Evolutionary conservation across 2,113 vertebrate species (phyloP).

Genomic region (Sorex fumeus): DNA sequence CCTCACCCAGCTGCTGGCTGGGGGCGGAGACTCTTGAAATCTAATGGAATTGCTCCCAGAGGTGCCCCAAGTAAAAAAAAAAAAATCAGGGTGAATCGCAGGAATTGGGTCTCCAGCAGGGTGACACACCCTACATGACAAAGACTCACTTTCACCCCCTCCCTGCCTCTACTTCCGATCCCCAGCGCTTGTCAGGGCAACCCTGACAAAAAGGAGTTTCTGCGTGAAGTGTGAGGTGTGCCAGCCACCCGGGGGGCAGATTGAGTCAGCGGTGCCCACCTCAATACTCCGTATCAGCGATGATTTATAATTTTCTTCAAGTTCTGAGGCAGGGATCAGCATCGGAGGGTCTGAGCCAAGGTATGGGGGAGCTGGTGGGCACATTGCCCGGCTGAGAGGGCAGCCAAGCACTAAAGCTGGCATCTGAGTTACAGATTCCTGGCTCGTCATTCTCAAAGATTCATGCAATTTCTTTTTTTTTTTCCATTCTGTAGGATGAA

Average conservation of each 20-base stretch:
- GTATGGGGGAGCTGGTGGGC: neutral
- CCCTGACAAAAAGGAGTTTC: slow-evolving; percentile 51
- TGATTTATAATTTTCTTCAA: slow-evolving; percentile 40
- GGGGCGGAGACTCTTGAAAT: neutral
- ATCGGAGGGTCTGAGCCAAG: too few relatives aligned
- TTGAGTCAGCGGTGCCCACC: slow-evolving; percentile 60
- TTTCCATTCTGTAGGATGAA: neutral
- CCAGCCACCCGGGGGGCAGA: slow-evolving; percentile 8
- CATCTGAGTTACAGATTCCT: slow-evolving; percentile 11
- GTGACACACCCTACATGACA: slow-evolving; percentile 78
- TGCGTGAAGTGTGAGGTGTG: slow-evolving; percentile 76
- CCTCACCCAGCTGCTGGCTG: slow-evolving; percentile 41
- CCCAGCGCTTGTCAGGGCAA: slow-evolving; percentile 75
- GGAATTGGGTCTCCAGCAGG: slow-evolving; percentile 50
- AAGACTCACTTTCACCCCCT: slow-evolving; percentile 62
- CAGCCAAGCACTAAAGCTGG: neutral
- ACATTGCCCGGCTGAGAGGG: neutral
- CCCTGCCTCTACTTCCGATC: slow-evolving; percentile 66
- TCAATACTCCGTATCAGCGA: slow-evolving; percentile 56
- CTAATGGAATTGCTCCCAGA: slow-evolving; percentile 43
- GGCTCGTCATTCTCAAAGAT: slow-evolving; percentile 29
- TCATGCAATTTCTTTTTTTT: neutral
- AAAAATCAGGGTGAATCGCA: slow-evolving; percentile 59
- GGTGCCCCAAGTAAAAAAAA: slow-evolving; percentile 42
- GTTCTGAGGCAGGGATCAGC: slow-evolving; percentile 3